Percentiles rank a stretch among this genome's conserved stretches.
These are phyloP conservation scores for Stercorarius parasiticus DNA, from an alignment of 2,113 vertebrate genomes.

Conservation along the genomic window DNA sequence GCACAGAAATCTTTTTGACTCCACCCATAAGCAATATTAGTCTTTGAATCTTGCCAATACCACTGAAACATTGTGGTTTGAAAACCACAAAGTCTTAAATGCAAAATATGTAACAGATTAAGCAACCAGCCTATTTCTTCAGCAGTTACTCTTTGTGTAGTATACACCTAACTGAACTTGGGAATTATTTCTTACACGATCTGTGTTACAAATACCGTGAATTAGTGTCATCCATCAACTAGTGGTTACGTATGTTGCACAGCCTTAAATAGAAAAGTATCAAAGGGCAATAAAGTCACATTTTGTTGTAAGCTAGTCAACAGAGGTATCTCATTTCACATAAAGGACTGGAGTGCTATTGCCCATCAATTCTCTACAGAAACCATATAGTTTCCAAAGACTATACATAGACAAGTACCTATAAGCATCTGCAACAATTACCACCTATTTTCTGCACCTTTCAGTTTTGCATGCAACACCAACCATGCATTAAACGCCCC, in stretches of 20 bases:
- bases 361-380: background rate
- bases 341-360: background rate
- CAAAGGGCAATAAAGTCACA: background rate
- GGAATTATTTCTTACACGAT: background rate
- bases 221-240: background rate
- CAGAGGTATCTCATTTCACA: background rate
- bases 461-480: background rate
- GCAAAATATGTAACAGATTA: background rate
- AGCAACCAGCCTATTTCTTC: background rate
- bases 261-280: background rate
- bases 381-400: background rate
- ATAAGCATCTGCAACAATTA: background rate
- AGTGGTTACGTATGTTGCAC: background rate
- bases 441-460: background rate
- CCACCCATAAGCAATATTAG: constrained; percentile 22
- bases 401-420: background rate
- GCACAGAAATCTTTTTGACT: constrained; percentile 22
- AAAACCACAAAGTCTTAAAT: constrained; percentile 22
- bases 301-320: background rate
- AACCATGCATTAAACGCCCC: background rate
- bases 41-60: constrained; percentile 27
- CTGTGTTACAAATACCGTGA: background rate
- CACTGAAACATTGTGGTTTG: constrained; percentile 30
- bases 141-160: background rate
- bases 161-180: background rate